Evolutionary conservation across 92 coral and sea anemone species (phyloP), one percentile per base, ranked within the genome.

Genomic region (Heteractis magnifica): DNA sequence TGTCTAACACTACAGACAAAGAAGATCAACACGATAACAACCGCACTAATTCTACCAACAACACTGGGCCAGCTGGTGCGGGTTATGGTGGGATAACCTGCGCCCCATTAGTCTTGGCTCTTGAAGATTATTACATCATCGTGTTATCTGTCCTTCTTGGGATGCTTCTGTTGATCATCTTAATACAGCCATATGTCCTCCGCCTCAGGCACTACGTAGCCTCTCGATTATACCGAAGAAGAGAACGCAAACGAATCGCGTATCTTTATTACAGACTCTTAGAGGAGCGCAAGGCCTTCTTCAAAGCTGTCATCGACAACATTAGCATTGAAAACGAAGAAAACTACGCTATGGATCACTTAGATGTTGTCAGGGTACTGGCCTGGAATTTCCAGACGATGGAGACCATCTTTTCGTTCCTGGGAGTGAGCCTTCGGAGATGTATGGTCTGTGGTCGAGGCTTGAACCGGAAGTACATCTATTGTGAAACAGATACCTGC

Each of bases 221-320:
- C 51, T 90, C 97, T 19, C 92, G 90, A 56, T 87, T 97, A 82
- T 97, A 97, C 90, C 84, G 87, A 49, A 89, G 93, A n/a, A 89
- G 99, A 11, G 99, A 97, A 71, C 90, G 94, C 77, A 95, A 97
- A 72, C 95, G 99, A 49, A 88, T 94, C 51, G 95, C 98, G 51
- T 97, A 92, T 65, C 85, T 97, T 12, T 97, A 97, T 88, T 94
- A 97, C 90, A 94, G 85, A 80, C 93, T 97, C 50, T 86, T 97
- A 19, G 99, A 97, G 80, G 98, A 97, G 64, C 94, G 99, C 56
- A 91, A 88, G 71, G 86, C 85, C 16, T 92, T 97, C 81, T 89
- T 90, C 77, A 95, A 92, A 68, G 83, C 90, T 34, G 95, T 93
- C 70, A 91, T 91, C 59, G 95, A 91, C 53, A 92, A 89, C 55